A percentile compares a stretch with the other conserved stretches of the same genome.
These are phyloP conservation scores for Hemiprocne comata DNA, from an alignment of 2,113 vertebrate genomes.

Conservation along the genomic window DNA sequence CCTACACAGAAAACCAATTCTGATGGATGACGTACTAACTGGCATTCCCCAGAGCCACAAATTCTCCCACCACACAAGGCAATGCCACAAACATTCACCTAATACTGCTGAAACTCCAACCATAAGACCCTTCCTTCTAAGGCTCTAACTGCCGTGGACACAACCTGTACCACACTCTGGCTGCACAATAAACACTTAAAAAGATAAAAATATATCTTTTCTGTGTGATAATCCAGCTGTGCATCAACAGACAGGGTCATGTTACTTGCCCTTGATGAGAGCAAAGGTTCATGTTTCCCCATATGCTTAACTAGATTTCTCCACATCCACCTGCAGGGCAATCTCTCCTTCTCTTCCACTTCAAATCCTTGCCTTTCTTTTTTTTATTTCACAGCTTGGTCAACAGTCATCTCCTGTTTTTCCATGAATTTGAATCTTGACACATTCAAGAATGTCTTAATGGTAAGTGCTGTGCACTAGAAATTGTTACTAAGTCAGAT, in stretches of 20 bases:
- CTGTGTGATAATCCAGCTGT: not conserved
- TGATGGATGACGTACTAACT: not conserved
- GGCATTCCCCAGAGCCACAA: not conserved
- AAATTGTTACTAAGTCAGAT: not conserved
- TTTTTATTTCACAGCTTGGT: not conserved
- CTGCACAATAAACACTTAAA: not conserved
- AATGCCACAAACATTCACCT: not conserved
- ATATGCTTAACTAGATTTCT: rapidly evolving
- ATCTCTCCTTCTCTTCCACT: not conserved
- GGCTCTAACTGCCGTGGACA: not conserved
- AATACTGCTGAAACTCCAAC: not conserved
- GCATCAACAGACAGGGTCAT: rapidly evolving
- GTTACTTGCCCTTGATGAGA: not conserved
- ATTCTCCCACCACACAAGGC: not conserved
- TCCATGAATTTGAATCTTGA: not conserved
- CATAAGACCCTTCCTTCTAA: not conserved
- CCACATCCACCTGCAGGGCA: not conserved
- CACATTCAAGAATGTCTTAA: not conserved
- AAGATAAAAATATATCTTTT: not conserved
- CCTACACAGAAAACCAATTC: not conserved
- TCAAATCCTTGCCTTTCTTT: not conserved
- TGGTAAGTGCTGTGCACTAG: rapidly evolving
- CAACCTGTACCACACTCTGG: not conserved
- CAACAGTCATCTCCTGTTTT: not conserved
- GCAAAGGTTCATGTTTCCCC: not conserved